phyloP scores from a whole-genome alignment of 2,888 invertebrate genomes.

The Colletes collaris region DNA sequence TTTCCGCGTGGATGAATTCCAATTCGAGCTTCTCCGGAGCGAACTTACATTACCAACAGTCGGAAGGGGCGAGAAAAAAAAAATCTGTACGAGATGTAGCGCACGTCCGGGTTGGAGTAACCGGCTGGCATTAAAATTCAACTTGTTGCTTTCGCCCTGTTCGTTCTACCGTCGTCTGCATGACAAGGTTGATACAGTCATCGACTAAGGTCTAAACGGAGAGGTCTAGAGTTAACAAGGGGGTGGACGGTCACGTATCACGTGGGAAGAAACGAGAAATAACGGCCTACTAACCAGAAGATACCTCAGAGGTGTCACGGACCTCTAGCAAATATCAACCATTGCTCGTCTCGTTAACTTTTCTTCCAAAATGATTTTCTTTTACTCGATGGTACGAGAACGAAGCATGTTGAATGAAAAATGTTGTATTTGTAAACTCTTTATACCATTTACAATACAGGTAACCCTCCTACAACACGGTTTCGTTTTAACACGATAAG shows the following conservation, averaged over 20 bases:
- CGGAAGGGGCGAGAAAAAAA: not conserved
- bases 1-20: constrained; percentile 2
- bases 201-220: constrained; percentile 2
- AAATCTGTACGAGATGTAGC: constrained; percentile 19
- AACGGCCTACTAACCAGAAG: constrained; percentile 26
- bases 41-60: too few species aligned
- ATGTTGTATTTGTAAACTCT: too few species aligned
- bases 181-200: constrained; percentile 20
- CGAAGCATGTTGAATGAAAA: too few species aligned
- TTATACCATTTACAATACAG: too few species aligned
- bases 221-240: not conserved
- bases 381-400: not conserved
- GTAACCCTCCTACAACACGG: too few species aligned
- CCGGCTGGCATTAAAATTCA: constrained; percentile 42
- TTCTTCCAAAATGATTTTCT: constrained; percentile 11
- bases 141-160: constrained; percentile 49
- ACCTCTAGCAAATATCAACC: not conserved
- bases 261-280: constrained; percentile 27
- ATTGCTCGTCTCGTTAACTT: not conserved
- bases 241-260: constrained; percentile 26
- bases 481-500: too few species aligned
- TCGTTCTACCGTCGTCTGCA: constrained; percentile 20
- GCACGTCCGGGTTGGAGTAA: constrained; percentile 15
- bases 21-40: too few species aligned
- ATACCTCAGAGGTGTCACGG: not conserved